Evolutionary conservation across 2,797 vertebrate species (phyloP).

Genomic region (Hippocampus kuda): DNA sequence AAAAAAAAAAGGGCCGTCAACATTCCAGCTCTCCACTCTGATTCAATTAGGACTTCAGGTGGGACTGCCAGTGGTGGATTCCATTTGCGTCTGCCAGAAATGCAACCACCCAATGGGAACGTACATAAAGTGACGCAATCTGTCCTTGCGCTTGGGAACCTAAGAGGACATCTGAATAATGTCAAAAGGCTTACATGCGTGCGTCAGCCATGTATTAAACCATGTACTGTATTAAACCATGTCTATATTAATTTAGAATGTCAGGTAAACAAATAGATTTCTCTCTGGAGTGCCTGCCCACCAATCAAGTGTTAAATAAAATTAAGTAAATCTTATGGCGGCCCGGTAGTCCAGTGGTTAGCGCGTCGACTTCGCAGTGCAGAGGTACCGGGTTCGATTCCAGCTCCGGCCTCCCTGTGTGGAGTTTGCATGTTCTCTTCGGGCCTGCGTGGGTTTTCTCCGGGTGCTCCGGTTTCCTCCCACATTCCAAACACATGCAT

Average conservation of each 20-base stretch:
- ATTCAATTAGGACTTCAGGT: constrained; percentile 27
- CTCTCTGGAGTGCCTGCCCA: too few species aligned
- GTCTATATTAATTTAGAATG: not conserved
- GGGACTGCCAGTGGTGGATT: constrained; percentile 27
- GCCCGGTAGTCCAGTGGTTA: too few species aligned
- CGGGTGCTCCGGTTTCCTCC: too few species aligned
- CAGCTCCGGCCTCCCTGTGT: too few species aligned
- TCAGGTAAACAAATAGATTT: not conserved
- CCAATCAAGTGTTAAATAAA: too few species aligned
- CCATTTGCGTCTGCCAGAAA: constrained; percentile 33
- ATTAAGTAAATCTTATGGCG: too few species aligned
- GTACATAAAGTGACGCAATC: not conserved
- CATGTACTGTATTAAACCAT: not conserved
- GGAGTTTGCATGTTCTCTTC: too few species aligned
- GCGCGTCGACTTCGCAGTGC: too few species aligned
- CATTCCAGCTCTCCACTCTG: constrained; percentile 42
- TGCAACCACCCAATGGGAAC: constrained; percentile 34
- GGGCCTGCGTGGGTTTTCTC: too few species aligned
- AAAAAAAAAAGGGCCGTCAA: constrained; percentile 40
- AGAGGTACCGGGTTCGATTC: too few species aligned
- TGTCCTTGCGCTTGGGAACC: not conserved
- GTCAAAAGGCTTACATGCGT: not conserved
- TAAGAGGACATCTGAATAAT: not conserved
- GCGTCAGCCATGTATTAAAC: not conserved
- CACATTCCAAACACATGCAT: too few species aligned